Evolutionary conservation across 2,888 invertebrate species (phyloP).

Genomic region (Hydriomena furcata): DNA sequence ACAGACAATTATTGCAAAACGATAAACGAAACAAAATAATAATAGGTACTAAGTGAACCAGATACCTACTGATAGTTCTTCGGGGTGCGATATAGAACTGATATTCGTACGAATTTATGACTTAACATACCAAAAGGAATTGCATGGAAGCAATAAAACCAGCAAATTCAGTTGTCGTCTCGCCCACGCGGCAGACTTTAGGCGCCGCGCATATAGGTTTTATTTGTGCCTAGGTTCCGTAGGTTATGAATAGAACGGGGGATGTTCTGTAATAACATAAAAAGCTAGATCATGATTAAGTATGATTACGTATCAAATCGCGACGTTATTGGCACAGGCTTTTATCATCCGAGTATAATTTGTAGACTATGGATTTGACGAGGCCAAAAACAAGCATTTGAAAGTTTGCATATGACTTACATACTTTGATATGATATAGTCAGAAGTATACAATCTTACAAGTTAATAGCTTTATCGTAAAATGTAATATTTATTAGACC

Average conservation of each 20-base stretch:
- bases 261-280: slow-evolving; percentile 37
- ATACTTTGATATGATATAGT: too few species aligned
- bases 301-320: background rate
- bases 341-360: background rate
- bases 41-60: background rate
- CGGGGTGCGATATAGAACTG: slow-evolving; percentile 5
- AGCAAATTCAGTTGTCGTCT: slow-evolving; percentile 63
- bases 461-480: background rate
- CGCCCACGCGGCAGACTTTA: slow-evolving; percentile 74
- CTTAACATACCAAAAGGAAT: slow-evolving; percentile 50
- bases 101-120: slow-evolving; percentile 25
- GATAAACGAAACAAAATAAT: slow-evolving; percentile 1
- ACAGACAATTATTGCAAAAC: background rate
- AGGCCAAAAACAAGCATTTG: background rate
- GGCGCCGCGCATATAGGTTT: slow-evolving; percentile 59
- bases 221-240: slow-evolving; percentile 23
- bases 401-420: too few species aligned
- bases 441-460: too few species aligned
- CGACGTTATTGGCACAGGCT: background rate
- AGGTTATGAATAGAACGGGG: slow-evolving; percentile 23
- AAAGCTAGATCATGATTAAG: slow-evolving; percentile 21
- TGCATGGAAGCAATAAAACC: slow-evolving; percentile 70
- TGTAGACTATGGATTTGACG: background rate
- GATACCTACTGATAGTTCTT: slow-evolving; percentile 6
- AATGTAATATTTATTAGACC: slow-evolving; percentile 52